These are phyloP conservation scores for Drosophila multiciliata DNA, from an alignment of 2,888 invertebrate genomes.

Conservation along the genomic window DNA sequence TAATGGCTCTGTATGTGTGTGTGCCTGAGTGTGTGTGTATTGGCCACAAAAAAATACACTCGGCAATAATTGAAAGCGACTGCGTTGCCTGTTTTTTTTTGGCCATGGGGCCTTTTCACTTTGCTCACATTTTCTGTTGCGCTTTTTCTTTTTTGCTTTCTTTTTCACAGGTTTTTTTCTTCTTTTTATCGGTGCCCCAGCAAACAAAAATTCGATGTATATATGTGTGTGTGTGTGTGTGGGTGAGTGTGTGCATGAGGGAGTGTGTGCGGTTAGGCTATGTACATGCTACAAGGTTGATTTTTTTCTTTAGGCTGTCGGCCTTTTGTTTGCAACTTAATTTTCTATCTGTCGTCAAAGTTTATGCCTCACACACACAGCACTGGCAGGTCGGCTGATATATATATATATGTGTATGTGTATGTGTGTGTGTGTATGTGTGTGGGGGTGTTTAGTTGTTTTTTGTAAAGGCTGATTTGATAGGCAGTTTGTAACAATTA, in stretches of 20 bases:
- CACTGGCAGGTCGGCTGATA: constrained; percentile 11
- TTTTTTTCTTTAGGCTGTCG: constrained; percentile 50
- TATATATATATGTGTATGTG: not conserved
- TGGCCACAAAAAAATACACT: constrained; percentile 74
- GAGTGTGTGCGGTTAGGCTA: constrained; percentile 36
- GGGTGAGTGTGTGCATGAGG: not conserved
- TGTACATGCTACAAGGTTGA: constrained; percentile 41
- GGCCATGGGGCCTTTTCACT: constrained; percentile 54
- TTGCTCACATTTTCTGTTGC: constrained; percentile 49
- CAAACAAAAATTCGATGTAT: constrained; percentile 26
- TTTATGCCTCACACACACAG: constrained; percentile 42
- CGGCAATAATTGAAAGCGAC: constrained; percentile 80
- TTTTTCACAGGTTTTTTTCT: constrained; percentile 11
- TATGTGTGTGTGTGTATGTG: not conserved
- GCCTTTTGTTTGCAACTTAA: constrained; percentile 77
- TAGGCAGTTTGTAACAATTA: constrained; percentile 34
- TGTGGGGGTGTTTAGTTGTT: not conserved
- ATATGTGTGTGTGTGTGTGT: constrained; percentile 9
- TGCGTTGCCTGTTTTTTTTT: constrained; percentile 52
- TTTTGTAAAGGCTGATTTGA: constrained; percentile 20
- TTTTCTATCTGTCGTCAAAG: constrained; percentile 78
- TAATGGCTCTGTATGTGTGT: constrained; percentile 66
- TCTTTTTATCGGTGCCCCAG: constrained; percentile 22
- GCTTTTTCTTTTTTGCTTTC: constrained; percentile 38
- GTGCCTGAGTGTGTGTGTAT: constrained; percentile 47